Evolutionary conservation across 37 sponge, comb jelly and placozoan genomes (phyloP).

Genomic region (Beroe ovata): DNA sequence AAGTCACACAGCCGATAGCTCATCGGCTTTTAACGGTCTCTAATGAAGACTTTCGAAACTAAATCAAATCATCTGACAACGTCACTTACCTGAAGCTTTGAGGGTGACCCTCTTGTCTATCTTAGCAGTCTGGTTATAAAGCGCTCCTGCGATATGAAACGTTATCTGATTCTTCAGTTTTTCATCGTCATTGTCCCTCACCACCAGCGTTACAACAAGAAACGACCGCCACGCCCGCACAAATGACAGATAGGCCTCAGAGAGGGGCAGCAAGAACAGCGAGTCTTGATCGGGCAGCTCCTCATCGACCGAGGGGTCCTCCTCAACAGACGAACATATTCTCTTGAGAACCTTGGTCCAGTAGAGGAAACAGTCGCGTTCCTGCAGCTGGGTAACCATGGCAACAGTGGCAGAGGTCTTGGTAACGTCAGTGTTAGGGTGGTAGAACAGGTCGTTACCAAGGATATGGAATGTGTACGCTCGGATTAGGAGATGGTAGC

Average conservation of each 20-base stretch:
- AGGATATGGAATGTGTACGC: conserved; percentile 67
- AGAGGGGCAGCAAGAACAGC: conserved; percentile 24
- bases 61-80: too few species aligned
- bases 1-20: too few species aligned
- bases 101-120: conserved; percentile 35
- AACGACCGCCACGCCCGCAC: conserved; percentile 35
- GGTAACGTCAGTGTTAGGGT: background rate
- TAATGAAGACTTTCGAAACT: too few species aligned
- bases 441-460: conserved; percentile 28
- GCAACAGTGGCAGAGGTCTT: background rate
- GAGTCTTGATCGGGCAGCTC: background rate
- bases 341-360: conserved; percentile 62
- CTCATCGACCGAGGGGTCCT: background rate
- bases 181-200: conserved; percentile 18
- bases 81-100: conserved; percentile 18
- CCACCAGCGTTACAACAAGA: conserved; percentile 57
- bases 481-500: conserved; percentile 50
- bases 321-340: conserved; percentile 53
- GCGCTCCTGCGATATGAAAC: conserved; percentile 58
- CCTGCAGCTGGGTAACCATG: conserved; percentile 66
- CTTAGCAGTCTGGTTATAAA: conserved; percentile 63
- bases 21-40: too few species aligned
- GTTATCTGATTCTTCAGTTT: conserved; percentile 65
- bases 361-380: conserved; percentile 56
- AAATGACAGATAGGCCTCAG: conserved; percentile 62